phyloP scores from a whole-genome alignment of 1,140 invertebrate species.

The Latrodectus geometricus region DNA sequence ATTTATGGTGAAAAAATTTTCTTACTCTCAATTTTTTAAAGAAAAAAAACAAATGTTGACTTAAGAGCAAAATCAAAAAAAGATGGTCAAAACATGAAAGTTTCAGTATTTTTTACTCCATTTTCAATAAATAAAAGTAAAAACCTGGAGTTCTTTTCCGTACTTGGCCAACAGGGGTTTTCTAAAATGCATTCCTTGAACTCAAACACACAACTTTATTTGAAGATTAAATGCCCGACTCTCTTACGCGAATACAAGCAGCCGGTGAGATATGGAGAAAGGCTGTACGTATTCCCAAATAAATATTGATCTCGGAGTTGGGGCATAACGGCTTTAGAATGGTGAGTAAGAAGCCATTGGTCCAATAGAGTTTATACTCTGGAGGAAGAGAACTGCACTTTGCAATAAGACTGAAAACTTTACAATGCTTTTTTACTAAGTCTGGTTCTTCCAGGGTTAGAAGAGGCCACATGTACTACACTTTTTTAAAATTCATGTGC shows the following conservation, averaged over 20 bases:
- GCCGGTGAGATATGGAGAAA: slow-evolving; percentile 9
- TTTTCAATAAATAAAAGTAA: too few species aligned
- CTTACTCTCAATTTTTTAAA: too few species aligned
- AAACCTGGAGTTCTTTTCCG: too few species aligned
- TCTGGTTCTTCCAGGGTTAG: background rate
- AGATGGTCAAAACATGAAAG: too few species aligned
- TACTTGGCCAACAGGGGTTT: background rate
- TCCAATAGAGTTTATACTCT: slow-evolving; percentile 9
- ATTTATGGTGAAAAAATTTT: too few species aligned
- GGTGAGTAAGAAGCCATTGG: slow-evolving; percentile 9
- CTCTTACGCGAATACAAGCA: background rate
- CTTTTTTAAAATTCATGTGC: too few species aligned
- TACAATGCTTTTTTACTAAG: background rate
- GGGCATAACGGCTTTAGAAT: slow-evolving; percentile 4
- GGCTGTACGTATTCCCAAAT: background rate
- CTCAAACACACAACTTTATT: slow-evolving; percentile 7
- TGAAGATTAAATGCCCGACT: slow-evolving; percentile 4
- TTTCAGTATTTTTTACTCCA: too few species aligned
- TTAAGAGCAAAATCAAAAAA: too few species aligned
- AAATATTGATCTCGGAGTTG: slow-evolving; percentile 6
- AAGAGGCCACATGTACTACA: too few species aligned
- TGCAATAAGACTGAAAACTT: background rate
- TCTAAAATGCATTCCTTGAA: slow-evolving; percentile 5
- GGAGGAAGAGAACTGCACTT: slow-evolving; percentile 1
- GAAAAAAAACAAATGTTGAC: too few species aligned